Base-by-base conservation (phyloP, 2,888 invertebrate species). In the Diachrysia chrysitis region DNA sequence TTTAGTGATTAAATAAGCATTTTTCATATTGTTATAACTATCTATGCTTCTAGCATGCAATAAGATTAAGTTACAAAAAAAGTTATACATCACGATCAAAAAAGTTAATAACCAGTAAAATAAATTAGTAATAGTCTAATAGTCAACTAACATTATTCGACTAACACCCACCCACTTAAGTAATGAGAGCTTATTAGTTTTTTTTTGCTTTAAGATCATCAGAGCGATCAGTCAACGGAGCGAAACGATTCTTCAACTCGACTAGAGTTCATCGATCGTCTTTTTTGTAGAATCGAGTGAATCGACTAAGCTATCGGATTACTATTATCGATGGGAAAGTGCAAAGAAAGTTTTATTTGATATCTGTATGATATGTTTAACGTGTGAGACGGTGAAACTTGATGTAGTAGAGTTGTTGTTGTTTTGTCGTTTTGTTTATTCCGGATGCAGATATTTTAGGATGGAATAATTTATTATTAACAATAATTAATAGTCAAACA, bases 231-330 rank as follows among this genome's bases (percentile, higher is more conserved):
- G 73, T 72, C 90, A 90, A 73, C 90, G 87, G 77, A 91, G 93
- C 94, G 94, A 79, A 85, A 92, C 94, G 95, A 94, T 91, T 93
- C 87, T 94, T 94, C 93, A 94, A 93, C 93, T 90, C 86, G 81
- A 74, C 16, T 66, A 79, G 80, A 83, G 93, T 93, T 92, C 93
- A 91, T 89, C 90, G 93, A 83, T 90, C 92, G 87, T 84, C n/a
- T 87, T 89, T 90, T 91, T 91, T 91, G 90, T 88, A 60, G 68
- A 77, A 64, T 79, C 74, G 71, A 81, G 80, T 72, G 68, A 77
- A 64, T 79, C 74, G 71, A 81, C 81, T 73, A 78, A 51, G 74
- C 76, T 87, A 90, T 92, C 89, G 79, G 85, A 89, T 91, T 85
- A 85, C 88, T 81, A 84, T 88, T 82, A 85, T 87, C 84, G 86